phyloP scores from a whole-genome alignment of 2,888 invertebrate genomes.

The Palloptera scutellata region DNA sequence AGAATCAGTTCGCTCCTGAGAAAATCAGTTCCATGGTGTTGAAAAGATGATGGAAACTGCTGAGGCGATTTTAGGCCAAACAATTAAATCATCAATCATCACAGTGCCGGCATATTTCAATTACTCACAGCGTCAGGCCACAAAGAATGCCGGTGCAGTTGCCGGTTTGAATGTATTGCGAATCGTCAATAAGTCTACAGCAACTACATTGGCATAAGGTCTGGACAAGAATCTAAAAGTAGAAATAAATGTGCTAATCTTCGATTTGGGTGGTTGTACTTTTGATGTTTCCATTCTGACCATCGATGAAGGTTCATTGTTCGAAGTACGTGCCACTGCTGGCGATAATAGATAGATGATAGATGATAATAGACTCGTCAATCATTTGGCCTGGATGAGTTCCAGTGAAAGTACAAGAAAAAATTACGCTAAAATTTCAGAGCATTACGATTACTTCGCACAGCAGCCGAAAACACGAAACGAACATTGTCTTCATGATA shows the following conservation, averaged over 20 bases:
- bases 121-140: conserved; percentile 88
- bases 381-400: conserved; percentile 84
- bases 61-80: conserved; percentile 85
- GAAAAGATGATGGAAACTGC: conserved; percentile 92
- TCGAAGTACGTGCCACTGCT: conserved; percentile 92
- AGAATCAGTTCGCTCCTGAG: conserved; percentile 86
- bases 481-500: conserved; percentile 81
- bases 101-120: conserved; percentile 92
- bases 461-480: conserved; percentile 80
- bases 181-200: conserved; percentile 92
- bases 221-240: conserved; percentile 83
- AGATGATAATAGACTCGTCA: conserved; percentile 87
- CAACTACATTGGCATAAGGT: conserved; percentile 91
- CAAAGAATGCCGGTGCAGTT: conserved; percentile 92
- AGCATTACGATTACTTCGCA: conserved; percentile 74
- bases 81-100: conserved; percentile 83
- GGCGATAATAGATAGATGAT: conserved; percentile 91
- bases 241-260: conserved; percentile 81
- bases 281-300: conserved; percentile 95
- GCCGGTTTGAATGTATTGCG: conserved; percentile 89
- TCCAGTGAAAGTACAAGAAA: conserved; percentile 80
- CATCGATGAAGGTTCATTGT: conserved; percentile 86
- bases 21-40: conserved; percentile 94
- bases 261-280: conserved; percentile 77
- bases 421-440: conserved; percentile 72